phyloP scores from a whole-genome alignment of 2,888 invertebrate species.

The Conus canariensis region DNA sequence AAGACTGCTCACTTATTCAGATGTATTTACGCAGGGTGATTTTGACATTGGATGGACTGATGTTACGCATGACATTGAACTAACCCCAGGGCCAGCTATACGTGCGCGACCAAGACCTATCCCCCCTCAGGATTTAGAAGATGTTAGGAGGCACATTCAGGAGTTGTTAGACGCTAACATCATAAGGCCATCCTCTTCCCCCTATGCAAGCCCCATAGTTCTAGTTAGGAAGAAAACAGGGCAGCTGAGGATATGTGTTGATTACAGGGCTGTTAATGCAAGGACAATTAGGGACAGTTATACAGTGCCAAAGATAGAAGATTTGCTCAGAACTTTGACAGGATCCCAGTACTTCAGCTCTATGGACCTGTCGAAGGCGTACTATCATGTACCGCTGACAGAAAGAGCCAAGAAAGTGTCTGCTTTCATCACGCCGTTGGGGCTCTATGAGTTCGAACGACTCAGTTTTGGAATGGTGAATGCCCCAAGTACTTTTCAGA shows the following conservation, averaged over 20 bases:
- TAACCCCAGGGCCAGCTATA: neutral
- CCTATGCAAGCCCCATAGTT: constrained; percentile 33
- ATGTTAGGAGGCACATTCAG: constrained; percentile 20
- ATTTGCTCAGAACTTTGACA: constrained; percentile 12
- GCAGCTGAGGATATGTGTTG: constrained; percentile 25
- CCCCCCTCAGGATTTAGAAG: constrained; percentile 23
- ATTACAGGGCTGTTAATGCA: constrained; percentile 24
- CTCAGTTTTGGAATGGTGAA: constrained; percentile 32
- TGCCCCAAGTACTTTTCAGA: neutral
- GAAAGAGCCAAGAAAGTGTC: constrained; percentile 28
- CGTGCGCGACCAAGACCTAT: constrained; percentile 29
- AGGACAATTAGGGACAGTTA: constrained; percentile 20
- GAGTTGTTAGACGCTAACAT: constrained; percentile 24
- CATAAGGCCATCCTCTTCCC: constrained; percentile 28
- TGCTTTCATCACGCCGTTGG: neutral
- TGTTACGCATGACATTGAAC: neutral
- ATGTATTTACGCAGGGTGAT: neutral
- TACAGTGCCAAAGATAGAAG: neutral
- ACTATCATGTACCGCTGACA: neutral
- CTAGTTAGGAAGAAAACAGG: constrained; percentile 21
- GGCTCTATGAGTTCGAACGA: constrained; percentile 25
- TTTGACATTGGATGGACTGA: neutral
- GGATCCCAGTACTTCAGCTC: constrained; percentile 20
- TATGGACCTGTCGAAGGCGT: constrained; percentile 24
- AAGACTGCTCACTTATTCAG: neutral